phyloP scores from a whole-genome alignment of 1,140 invertebrate species.

The Anastatus disparis region DNA sequence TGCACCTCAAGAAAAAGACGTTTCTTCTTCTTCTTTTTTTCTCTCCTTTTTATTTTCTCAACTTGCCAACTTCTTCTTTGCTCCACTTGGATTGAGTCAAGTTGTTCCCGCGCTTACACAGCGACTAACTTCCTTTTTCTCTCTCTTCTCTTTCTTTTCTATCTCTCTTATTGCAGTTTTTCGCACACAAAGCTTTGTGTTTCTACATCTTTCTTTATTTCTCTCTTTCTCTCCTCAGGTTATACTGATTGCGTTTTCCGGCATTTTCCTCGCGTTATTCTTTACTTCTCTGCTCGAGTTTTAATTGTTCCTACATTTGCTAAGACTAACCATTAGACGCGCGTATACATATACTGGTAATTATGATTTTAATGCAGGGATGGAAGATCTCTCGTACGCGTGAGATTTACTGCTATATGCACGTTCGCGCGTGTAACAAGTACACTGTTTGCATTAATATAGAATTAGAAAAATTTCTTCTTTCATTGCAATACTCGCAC shows the following conservation, averaged over 20 bases:
- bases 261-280: not conserved
- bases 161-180: not conserved
- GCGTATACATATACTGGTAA: no score
- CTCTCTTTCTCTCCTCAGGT: not conserved
- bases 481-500: no score
- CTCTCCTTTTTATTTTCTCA: not conserved
- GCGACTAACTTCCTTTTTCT: not conserved
- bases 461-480: no score
- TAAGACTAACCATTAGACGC: no score
- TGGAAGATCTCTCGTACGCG: not conserved
- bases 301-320: slow-evolving; percentile 33
- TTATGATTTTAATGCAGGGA: no score
- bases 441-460: no score
- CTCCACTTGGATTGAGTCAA: not conserved
- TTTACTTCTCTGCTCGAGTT: slow-evolving; percentile 17
- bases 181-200: no score
- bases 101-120: not conserved
- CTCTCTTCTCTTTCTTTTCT: not conserved
- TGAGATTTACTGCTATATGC: no score
- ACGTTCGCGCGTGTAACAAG: no score
- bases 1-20: slow-evolving; percentile 10
- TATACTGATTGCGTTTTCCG: slow-evolving; percentile 25
- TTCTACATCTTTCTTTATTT: not conserved
- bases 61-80: not conserved
- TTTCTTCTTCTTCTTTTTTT: not conserved